Percentiles rank a stretch among this genome's conserved stretches.
phyloP scores from a whole-genome alignment of 2,888 invertebrate genomes.

The Amiota mariae region DNA sequence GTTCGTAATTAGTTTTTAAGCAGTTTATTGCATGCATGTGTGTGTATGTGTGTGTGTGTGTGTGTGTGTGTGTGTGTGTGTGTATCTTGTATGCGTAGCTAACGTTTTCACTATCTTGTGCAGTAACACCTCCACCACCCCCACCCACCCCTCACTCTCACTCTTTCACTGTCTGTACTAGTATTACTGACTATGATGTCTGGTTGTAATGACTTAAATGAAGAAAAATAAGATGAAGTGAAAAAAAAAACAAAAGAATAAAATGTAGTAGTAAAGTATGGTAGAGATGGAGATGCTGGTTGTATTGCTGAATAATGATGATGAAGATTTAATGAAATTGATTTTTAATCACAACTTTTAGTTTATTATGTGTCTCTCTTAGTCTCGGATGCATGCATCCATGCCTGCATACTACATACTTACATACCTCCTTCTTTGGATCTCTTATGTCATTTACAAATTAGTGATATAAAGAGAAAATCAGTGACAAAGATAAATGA shows the following conservation, averaged over 20 bases:
- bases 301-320: constrained; percentile 58
- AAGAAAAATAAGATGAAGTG: constrained; percentile 29
- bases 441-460: constrained; percentile 5
- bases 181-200: constrained; percentile 24
- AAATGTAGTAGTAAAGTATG: too few species aligned
- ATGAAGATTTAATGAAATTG: constrained; percentile 55
- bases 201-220: constrained; percentile 46
- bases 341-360: constrained; percentile 45
- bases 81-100: constrained; percentile 27
- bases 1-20: constrained; percentile 66
- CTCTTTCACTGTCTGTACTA: too few species aligned
- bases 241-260: constrained; percentile 5
- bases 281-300: constrained; percentile 21
- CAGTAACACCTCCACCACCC: not conserved
- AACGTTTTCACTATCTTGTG: constrained; percentile 46
- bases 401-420: too few species aligned
- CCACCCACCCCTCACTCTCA: too few species aligned
- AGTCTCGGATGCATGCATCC: too few species aligned
- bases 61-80: constrained; percentile 29
- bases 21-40: constrained; percentile 42
- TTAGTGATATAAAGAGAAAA: not conserved
- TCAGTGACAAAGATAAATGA: too few species aligned
- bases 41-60: constrained; percentile 17
- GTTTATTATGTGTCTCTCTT: constrained; percentile 14
- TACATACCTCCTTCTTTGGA: too few species aligned